Evolutionary conservation across 2,888 invertebrate genomes (phyloP).

Genomic region (Lapara coniferarum): DNA sequence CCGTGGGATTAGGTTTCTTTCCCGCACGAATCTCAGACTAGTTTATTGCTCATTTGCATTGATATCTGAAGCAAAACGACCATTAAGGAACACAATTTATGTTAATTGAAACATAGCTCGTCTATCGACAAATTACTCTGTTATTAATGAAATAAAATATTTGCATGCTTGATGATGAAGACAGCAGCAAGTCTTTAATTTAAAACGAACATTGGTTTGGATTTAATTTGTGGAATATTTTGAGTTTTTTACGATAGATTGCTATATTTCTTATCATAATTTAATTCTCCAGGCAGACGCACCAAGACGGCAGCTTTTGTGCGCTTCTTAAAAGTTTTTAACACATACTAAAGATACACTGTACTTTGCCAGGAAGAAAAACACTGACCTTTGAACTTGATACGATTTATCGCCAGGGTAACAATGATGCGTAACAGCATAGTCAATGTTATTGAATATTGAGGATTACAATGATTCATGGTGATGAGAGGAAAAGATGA

Average conservation of each 20-base stretch:
- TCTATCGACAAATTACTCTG: slow-evolving; percentile 5
- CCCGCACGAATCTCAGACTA: slow-evolving; percentile 29
- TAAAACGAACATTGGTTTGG: not conserved
- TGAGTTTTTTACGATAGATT: not conserved
- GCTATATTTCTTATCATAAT: too few relatives aligned
- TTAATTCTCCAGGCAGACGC: too few relatives aligned
- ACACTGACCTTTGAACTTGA: too few relatives aligned
- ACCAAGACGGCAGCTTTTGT: too few relatives aligned
- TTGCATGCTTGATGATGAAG: not conserved
- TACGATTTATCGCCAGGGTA: too few relatives aligned
- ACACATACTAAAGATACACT: too few relatives aligned
- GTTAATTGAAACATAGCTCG: slow-evolving; percentile 11
- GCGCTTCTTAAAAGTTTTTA: too few relatives aligned
- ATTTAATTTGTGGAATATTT: not conserved
- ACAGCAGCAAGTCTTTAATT: not conserved
- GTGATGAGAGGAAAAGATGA: slow-evolving; percentile 3
- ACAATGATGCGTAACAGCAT: too few relatives aligned
- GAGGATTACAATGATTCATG: not conserved
- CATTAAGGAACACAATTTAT: slow-evolving; percentile 31
- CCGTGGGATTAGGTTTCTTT: slow-evolving; percentile 51
- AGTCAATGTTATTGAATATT: not conserved
- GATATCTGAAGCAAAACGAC: slow-evolving; percentile 33
- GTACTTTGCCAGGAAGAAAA: too few relatives aligned
- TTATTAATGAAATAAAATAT: slow-evolving; percentile 18
- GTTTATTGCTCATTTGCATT: slow-evolving; percentile 37